Evolutionary conservation across 1,140 invertebrate genomes (phyloP).

Genomic region (Patella vulgata): DNA sequence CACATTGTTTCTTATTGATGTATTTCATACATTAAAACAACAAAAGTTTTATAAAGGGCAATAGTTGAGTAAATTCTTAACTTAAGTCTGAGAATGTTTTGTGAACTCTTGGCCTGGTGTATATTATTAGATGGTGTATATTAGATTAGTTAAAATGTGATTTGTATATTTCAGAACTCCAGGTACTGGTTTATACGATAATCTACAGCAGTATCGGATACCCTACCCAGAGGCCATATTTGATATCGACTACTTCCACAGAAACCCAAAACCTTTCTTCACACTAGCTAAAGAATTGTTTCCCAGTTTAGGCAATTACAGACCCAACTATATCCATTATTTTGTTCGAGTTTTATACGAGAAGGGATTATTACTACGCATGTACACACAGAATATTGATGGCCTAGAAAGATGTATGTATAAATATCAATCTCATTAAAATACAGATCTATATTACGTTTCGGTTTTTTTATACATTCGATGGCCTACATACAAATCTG

Average conservation of each 20-base stretch:
- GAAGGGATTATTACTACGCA: constrained; percentile 61
- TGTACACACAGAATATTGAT: constrained; percentile 70
- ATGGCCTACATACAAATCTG: too few relatives aligned
- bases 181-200: constrained; percentile 90
- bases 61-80: too few relatives aligned
- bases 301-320: constrained; percentile 63
- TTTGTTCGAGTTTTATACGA: constrained; percentile 63
- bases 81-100: too few relatives aligned
- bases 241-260: constrained; percentile 75
- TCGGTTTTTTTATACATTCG: too few relatives aligned
- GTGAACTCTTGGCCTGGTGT: too few relatives aligned
- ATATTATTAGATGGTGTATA: too few relatives aligned
- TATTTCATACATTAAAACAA: too few relatives aligned
- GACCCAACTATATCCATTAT: constrained; percentile 67
- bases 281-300: constrained; percentile 67
- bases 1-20: too few relatives aligned
- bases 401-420: constrained; percentile 68
- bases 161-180: constrained; percentile 81
- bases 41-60: too few relatives aligned
- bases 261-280: constrained; percentile 67
- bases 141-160: too few relatives aligned
- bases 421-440: too few relatives aligned
- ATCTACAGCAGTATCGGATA: constrained; percentile 90
- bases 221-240: constrained; percentile 96
- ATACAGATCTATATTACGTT: too few relatives aligned